Base-by-base conservation (phyloP, 2,888 invertebrate genomes). In the Drosophila colorata region DNA sequence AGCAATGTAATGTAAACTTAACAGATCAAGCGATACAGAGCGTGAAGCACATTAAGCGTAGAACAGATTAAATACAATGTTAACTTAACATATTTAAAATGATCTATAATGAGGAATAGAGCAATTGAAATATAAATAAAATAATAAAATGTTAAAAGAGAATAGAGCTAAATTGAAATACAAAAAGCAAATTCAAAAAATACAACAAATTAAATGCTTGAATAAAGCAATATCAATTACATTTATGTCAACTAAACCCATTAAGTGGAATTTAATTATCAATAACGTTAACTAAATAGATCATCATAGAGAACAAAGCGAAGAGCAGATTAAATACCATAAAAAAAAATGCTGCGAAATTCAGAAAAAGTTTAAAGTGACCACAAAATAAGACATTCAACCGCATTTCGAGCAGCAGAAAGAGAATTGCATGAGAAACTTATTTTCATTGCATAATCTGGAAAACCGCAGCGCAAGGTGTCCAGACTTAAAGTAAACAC, bases 391-490 rank as follows among this genome's bases (percentile, higher is more conserved):
- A 53, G 41, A 20, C 40, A 41, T 47, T 11, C 52, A 11, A 41
- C 4, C 25, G 20, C 1, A 18, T 43, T 6, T 5, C 16, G 16
- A n/a, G 35, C 46, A 46, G 31, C 14, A 47, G 2, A 37, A n/a
- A 55, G n/a, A 48, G 25, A 16, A 43, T n/a, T 48, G 33, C 33
- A 53, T 14, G 23, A 1, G 18, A 48, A 40, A 49, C 18, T 35
- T 57, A 46, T 57, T 63, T 70, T 57, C 52, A 68, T 69, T 56
- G 63, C 63, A 63, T 69, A 70, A 70, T 61, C 69, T 63, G 28
- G 31, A 47, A 70, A 61, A 46, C 23, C 52, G 20, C 43, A 35
- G 35, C 41, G 38, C 48, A 55, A 67, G 67, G 47, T 60, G 49
- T 55, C 28, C 48, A 58, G 63, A 63, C 57, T 35, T 49, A 44